A percentile compares a stretch with the other conserved stretches of the same genome.
These are phyloP conservation scores for Neria commutata DNA, from an alignment of 2,888 invertebrate species.

Conservation along the genomic window DNA sequence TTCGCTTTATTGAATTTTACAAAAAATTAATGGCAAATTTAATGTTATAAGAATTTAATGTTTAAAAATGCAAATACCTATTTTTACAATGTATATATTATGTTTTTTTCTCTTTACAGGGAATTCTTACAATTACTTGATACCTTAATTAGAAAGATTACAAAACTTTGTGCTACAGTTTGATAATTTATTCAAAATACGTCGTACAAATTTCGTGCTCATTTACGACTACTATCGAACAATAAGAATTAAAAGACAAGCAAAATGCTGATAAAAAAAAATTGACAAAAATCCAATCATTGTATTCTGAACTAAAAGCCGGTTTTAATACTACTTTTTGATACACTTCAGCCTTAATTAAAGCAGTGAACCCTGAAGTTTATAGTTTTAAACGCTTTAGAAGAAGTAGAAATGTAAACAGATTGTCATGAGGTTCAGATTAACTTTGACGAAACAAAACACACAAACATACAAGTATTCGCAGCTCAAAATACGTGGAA, in stretches of 20 bases:
- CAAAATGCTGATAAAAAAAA: constrained; percentile 19
- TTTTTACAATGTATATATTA: no score
- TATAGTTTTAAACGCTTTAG: not conserved
- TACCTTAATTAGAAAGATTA: not conserved
- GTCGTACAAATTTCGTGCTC: constrained; percentile 21
- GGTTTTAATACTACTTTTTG: not conserved
- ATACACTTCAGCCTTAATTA: not conserved
- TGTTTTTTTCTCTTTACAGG: no score
- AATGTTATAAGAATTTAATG: no score
- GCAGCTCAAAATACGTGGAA: not conserved
- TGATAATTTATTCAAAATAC: not conserved
- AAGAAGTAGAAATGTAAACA: not conserved
- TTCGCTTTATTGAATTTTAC: constrained; percentile 1
- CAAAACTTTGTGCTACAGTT: not conserved
- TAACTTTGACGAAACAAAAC: not conserved
- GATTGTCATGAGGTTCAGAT: not conserved
- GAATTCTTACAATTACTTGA: not conserved
- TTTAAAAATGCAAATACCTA: constrained; percentile 3
- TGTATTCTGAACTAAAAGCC: constrained; percentile 12
- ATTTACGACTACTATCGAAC: no score
- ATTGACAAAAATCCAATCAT: constrained; percentile 39
- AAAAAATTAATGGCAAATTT: no score
- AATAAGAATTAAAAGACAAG: constrained; percentile 9
- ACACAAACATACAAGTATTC: not conserved
- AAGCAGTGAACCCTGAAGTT: not conserved